These are phyloP conservation scores for Thaumatotibia leucotreta DNA, from an alignment of 1,140 invertebrate species.

Conservation along the genomic window DNA sequence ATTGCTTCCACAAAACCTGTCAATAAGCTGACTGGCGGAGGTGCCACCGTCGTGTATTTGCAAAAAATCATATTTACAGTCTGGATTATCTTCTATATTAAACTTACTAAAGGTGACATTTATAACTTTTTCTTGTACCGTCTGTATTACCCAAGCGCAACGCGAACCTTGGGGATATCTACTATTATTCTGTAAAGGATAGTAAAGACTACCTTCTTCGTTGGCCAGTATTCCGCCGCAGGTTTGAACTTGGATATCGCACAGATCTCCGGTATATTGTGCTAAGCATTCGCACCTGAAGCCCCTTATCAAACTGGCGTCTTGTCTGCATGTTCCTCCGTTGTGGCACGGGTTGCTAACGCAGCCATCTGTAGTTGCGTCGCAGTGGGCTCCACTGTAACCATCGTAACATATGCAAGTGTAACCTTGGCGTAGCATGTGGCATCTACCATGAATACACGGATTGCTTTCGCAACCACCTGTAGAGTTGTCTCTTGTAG, in stretches of 20 bases:
- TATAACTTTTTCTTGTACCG: slow-evolving; percentile 81
- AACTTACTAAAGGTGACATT: slow-evolving; percentile 88
- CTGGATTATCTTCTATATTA: slow-evolving; percentile 79
- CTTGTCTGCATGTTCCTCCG: slow-evolving; percentile 84
- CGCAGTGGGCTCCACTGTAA: slow-evolving; percentile 82
- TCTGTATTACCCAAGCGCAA: slow-evolving; percentile 89
- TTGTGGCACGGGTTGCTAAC: slow-evolving; percentile 87
- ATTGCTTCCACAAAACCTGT: slow-evolving; percentile 84
- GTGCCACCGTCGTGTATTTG: slow-evolving; percentile 88
- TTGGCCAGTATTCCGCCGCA: slow-evolving; percentile 82
- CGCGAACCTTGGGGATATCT: slow-evolving; percentile 81
- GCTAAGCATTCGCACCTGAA: slow-evolving; percentile 80
- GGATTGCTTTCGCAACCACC: slow-evolving; percentile 78
- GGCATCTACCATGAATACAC: slow-evolving; percentile 83
- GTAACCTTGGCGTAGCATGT: slow-evolving; percentile 60
- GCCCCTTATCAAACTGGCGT: slow-evolving; percentile 43
- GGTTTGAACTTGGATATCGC: slow-evolving; percentile 57
- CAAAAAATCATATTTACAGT: slow-evolving; percentile 78
- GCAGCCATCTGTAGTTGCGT: slow-evolving; percentile 78
- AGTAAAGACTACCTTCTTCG: slow-evolving; percentile 79
- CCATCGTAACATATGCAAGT: slow-evolving; percentile 78
- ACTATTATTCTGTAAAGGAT: slow-evolving; percentile 78
- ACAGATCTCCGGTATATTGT: slow-evolving; percentile 51
- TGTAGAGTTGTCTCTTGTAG: slow-evolving; percentile 38
- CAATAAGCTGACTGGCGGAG: slow-evolving; percentile 81